phyloP scores from a whole-genome alignment of 2,797 vertebrate genomes.

The Holocentrus rufus region DNA sequence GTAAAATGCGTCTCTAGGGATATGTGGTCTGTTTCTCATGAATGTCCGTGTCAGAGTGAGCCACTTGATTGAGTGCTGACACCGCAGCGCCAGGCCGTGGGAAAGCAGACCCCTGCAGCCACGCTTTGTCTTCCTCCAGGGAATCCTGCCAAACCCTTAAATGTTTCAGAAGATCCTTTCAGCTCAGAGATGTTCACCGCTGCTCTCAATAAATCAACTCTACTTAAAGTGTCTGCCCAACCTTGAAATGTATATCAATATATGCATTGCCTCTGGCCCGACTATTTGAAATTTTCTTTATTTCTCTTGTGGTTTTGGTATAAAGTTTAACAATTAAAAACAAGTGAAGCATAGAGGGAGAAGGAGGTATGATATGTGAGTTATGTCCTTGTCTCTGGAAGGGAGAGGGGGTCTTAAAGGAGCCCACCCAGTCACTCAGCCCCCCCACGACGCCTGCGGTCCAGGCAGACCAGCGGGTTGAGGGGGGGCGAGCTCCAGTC shows the following conservation, averaged over 20 bases:
- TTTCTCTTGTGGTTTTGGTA: neutral
- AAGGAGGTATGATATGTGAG: constrained; percentile 65
- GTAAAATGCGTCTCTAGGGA: constrained; percentile 44
- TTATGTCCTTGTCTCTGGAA: constrained; percentile 67
- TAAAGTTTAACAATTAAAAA: constrained; percentile 30
- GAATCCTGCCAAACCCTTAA: constrained; percentile 73
- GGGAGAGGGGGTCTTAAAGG: constrained; percentile 74
- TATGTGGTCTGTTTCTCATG: constrained; percentile 46
- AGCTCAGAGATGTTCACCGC: constrained; percentile 58
- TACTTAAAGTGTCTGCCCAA: constrained; percentile 27
- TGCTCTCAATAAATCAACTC: constrained; percentile 57
- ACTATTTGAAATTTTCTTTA: constrained; percentile 17
- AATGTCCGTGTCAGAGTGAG: constrained; percentile 65
- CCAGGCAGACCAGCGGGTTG: constrained; percentile 50
- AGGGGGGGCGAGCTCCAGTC: constrained; percentile 47
- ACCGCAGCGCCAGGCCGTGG: constrained; percentile 78
- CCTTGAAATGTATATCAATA: constrained; percentile 33
- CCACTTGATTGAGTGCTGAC: constrained; percentile 77
- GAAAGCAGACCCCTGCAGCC: constrained; percentile 76
- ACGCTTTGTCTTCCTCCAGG: constrained; percentile 75
- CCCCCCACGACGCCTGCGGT: constrained; percentile 62
- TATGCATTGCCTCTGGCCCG: constrained; percentile 41
- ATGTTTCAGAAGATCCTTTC: constrained; percentile 74
- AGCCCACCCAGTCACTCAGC: constrained; percentile 69
- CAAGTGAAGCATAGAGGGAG: constrained; percentile 36